Percentiles rank a stretch among this genome's conserved stretches.
Conservation (phyloP, 2,797 vertebrate genomes). For the Bradypodion ventrale region DNA sequence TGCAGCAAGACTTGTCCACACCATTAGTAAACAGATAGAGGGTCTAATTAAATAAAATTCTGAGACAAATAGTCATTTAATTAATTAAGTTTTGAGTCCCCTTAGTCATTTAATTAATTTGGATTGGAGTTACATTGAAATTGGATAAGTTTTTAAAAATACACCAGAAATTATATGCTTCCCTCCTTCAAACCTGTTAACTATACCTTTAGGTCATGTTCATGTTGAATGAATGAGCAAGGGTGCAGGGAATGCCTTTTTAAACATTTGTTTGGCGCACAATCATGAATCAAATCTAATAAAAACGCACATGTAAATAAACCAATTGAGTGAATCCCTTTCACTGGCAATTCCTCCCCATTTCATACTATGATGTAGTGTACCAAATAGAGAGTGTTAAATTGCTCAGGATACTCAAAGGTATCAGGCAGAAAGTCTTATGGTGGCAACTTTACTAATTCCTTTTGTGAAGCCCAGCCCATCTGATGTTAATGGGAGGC, state of each 20-base stretch:
- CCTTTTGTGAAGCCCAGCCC: slow-evolving; percentile 67
- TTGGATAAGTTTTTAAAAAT: slow-evolving; percentile 57
- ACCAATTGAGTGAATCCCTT: slow-evolving; percentile 37
- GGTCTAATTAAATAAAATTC: slow-evolving; percentile 68
- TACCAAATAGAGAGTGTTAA: slow-evolving; percentile 65
- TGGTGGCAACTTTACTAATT: slow-evolving; percentile 62
- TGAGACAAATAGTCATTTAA: slow-evolving; percentile 59
- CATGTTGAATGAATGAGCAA: slow-evolving; percentile 52
- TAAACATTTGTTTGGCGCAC: slow-evolving; percentile 45
- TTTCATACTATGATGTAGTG: slow-evolving; percentile 43
- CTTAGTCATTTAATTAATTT: slow-evolving; percentile 62
- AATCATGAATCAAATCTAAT: slow-evolving; percentile 39
- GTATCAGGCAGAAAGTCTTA: slow-evolving; percentile 71
- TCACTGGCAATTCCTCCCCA: not conserved
- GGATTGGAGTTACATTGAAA: slow-evolving; percentile 52
- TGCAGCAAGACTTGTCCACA: slow-evolving; percentile 26
- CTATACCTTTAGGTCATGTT: slow-evolving; percentile 58
- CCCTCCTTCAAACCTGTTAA: slow-evolving; percentile 64
- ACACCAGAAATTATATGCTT: slow-evolving; percentile 45
- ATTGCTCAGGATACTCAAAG: slow-evolving; percentile 66
- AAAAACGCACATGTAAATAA: slow-evolving; percentile 41
- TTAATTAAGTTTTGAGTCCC: slow-evolving; percentile 53
- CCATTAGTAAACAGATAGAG: slow-evolving; percentile 43
- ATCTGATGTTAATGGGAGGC: slow-evolving; percentile 60
- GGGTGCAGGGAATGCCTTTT: slow-evolving; percentile 33